Evolutionary conservation across 1,140 invertebrate species (phyloP).

Genomic region (Macrobrachium nipponense): DNA sequence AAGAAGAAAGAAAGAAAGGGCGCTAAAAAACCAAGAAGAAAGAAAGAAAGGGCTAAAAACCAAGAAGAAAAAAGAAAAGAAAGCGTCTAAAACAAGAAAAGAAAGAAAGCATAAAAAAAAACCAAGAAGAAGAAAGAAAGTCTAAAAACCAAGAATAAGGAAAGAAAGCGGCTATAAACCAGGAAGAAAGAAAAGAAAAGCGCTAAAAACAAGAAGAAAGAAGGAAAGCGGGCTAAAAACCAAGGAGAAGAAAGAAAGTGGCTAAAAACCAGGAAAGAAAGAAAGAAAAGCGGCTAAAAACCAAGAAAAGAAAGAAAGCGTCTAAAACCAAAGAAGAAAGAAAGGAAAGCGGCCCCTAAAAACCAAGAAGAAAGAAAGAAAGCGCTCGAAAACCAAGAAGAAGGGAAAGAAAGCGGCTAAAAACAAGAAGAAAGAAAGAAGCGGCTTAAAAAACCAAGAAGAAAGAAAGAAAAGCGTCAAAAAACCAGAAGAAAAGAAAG

Average conservation of each 20-base stretch:
- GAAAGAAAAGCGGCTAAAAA: neutral
- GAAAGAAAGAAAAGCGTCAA: neutral
- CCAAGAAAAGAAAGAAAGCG: neutral
- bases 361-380: no score
- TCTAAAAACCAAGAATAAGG: no score
- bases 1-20: slow-evolving; percentile 27
- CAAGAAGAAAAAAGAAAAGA: neutral
- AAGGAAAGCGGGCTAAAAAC: neutral
- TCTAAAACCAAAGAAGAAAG: neutral
- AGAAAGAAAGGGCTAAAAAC: no score
- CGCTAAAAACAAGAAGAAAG: no score
- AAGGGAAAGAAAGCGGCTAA: slow-evolving; percentile 5
- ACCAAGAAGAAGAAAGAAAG: neutral
- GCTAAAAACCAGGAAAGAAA: no score
- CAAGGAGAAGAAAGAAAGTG: neutral
- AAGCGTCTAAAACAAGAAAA: neutral
- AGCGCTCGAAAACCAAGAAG: neutral
- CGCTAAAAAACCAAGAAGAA: neutral
- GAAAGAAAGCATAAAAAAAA: no score
- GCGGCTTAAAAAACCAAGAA: neutral
- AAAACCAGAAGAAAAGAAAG: neutral
- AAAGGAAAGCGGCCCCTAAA: no score
- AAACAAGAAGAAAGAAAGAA: neutral
- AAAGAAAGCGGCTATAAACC: neutral
- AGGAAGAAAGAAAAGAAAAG: neutral